A percentile compares a stretch with the other conserved stretches of the same genome.
phyloP scores from a whole-genome alignment of 2,113 vertebrate species.

The Carassius carassius region DNA sequence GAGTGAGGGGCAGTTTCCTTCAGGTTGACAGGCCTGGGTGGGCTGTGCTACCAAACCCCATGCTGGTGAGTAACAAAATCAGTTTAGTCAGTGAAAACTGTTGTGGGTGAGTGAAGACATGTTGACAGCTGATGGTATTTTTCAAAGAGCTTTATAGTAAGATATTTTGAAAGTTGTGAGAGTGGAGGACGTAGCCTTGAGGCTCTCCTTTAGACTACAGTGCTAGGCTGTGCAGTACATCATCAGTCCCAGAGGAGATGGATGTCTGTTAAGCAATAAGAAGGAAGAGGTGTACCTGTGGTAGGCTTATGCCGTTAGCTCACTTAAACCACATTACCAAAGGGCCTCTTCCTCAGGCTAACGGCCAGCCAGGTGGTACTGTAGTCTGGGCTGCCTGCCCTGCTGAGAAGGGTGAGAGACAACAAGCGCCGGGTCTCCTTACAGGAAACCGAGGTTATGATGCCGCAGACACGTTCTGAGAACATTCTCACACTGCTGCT shows the following conservation, averaged over 20 bases:
- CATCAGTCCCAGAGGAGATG: conserved; percentile 16
- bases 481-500: conserved; percentile 32
- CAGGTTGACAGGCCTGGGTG: conserved; percentile 1
- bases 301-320: conserved; percentile 55
- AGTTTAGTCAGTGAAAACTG: neutral
- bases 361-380: conserved; percentile 55
- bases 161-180: conserved; percentile 4
- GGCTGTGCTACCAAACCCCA: neutral
- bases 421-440: neutral
- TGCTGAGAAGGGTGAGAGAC: conserved; percentile 23
- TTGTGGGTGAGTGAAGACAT: conserved; percentile 10
- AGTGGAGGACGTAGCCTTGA: neutral
- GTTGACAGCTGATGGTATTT: conserved; percentile 22
- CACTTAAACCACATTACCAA: conserved; percentile 54
- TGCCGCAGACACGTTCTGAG: conserved; percentile 36
- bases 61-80: neutral
- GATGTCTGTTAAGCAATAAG: conserved; percentile 64
- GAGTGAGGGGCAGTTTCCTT: conserved; percentile 39
- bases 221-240: neutral
- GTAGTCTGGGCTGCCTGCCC: conserved; percentile 25
- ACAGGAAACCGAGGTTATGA: conserved; percentile 57
- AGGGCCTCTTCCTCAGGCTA: conserved; percentile 54
- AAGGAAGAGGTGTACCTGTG: conserved; percentile 68
- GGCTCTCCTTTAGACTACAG: neutral
- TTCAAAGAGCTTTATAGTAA: conserved; percentile 5